These are phyloP conservation scores for Dryas iulia DNA, from an alignment of 1,140 invertebrate genomes.

Conservation along the genomic window DNA sequence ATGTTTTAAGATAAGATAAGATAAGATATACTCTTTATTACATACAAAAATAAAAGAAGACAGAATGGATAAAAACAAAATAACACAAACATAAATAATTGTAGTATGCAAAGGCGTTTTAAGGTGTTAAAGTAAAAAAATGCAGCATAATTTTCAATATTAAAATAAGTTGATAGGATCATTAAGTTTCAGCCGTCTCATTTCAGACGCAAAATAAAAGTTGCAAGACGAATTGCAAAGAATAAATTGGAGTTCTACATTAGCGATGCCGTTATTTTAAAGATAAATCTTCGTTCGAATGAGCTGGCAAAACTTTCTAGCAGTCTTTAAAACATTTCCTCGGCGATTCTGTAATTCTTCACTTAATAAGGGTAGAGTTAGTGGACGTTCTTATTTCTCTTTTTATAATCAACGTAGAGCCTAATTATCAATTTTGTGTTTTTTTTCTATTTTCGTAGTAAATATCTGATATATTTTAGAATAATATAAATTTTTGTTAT, in stretches of 20 bases:
- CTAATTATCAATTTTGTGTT: background rate
- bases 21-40: too few relatives aligned
- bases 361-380: slow-evolving; percentile 2
- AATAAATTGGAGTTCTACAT: slow-evolving; percentile 16
- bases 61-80: too few relatives aligned
- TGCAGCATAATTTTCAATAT: background rate
- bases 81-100: too few relatives aligned
- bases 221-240: slow-evolving; percentile 15
- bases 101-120: too few relatives aligned
- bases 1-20: too few relatives aligned
- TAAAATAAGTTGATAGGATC: background rate
- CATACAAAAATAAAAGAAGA: too few relatives aligned
- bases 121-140: background rate
- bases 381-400: background rate
- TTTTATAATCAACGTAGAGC: background rate
- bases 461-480: too few relatives aligned
- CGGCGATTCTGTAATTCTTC: slow-evolving; percentile 9
- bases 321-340: slow-evolving; percentile 18
- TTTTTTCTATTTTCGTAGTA: too few relatives aligned
- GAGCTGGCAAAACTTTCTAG: slow-evolving; percentile 8
- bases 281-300: slow-evolving; percentile 20
- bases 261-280: slow-evolving; percentile 24
- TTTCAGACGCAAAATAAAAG: slow-evolving; percentile 4
- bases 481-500: too few relatives aligned
- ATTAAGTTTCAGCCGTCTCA: background rate